Conservation (phyloP, 2,113 vertebrate genomes). For the Promerops cafer region DNA sequence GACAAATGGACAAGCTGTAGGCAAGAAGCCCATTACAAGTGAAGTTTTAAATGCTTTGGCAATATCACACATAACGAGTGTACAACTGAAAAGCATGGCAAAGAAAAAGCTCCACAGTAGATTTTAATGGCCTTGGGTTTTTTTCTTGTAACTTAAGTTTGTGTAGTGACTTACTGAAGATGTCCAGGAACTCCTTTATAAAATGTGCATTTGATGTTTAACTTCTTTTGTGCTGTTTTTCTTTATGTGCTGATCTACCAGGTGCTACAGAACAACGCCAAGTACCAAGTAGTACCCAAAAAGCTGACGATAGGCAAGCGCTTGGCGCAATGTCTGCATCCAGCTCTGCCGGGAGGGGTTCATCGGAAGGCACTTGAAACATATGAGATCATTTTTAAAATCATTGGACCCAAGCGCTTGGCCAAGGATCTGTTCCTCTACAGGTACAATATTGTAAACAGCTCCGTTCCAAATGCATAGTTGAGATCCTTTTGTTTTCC, state of each 20-base stretch:
- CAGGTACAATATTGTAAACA: constrained; percentile 73
- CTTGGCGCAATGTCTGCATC: constrained; percentile 96
- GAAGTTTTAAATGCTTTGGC: background rate
- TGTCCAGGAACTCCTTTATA: background rate
- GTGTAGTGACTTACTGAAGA: background rate
- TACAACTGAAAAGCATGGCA: background rate
- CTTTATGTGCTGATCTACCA: constrained; percentile 25
- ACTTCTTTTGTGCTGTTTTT: background rate
- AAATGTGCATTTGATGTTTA: background rate
- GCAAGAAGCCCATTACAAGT: background rate
- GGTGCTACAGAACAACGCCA: constrained; percentile 97
- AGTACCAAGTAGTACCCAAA: constrained; percentile 96
- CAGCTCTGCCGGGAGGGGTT: constrained; percentile 94
- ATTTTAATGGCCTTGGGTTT: background rate
- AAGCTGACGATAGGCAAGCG: constrained; percentile 97
- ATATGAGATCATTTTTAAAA: constrained; percentile 98
- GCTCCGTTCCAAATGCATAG: background rate
- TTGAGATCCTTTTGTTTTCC: background rate
- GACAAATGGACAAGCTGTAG: background rate
- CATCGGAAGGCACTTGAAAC: constrained; percentile 98
- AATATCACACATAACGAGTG: background rate
- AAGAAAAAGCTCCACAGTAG: rapidly evolving
- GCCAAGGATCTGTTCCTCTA: constrained; percentile 99
- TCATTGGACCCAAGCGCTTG: constrained; percentile 96
- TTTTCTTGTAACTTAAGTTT: background rate